Evolutionary conservation across 2,888 invertebrate species (phyloP).

Genomic region (Cantharis rustica): DNA sequence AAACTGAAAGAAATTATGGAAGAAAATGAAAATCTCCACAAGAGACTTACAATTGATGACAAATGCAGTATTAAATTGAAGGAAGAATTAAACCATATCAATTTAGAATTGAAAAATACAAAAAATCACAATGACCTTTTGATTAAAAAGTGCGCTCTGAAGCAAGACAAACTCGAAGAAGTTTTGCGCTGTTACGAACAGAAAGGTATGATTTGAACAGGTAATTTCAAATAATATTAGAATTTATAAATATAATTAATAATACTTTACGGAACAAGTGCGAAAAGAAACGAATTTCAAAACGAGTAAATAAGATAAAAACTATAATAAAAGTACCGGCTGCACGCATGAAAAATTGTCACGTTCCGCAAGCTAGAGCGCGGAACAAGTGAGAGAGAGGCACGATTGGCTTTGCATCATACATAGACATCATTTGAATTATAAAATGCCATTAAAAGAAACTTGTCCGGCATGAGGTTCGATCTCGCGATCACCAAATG

Average conservation of each 20-base stretch:
- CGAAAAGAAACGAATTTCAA: too few relatives aligned
- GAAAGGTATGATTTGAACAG: conserved; percentile 62
- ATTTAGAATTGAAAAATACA: conserved; percentile 50
- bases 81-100: conserved; percentile 54
- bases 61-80: conserved; percentile 55
- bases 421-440: too few relatives aligned
- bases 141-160: conserved; percentile 68
- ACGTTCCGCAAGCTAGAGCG: too few relatives aligned
- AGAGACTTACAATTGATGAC: conserved; percentile 58
- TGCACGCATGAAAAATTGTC: too few relatives aligned
- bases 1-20: conserved; percentile 70
- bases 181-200: conserved; percentile 75
- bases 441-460: too few relatives aligned
- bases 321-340: too few relatives aligned
- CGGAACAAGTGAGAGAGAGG: too few relatives aligned
- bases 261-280: too few relatives aligned
- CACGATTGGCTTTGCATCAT: too few relatives aligned
- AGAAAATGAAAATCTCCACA: conserved; percentile 71
- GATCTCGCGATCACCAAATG: too few relatives aligned
- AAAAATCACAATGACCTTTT: conserved; percentile 56
- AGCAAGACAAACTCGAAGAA: conserved; percentile 75
- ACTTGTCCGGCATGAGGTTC: too few relatives aligned
- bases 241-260: neutral
- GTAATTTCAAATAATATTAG: neutral
- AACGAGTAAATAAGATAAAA: too few relatives aligned